These are phyloP conservation scores for Gulo gulo DNA, from an alignment of 2,113 vertebrate species.

Conservation along the genomic window DNA sequence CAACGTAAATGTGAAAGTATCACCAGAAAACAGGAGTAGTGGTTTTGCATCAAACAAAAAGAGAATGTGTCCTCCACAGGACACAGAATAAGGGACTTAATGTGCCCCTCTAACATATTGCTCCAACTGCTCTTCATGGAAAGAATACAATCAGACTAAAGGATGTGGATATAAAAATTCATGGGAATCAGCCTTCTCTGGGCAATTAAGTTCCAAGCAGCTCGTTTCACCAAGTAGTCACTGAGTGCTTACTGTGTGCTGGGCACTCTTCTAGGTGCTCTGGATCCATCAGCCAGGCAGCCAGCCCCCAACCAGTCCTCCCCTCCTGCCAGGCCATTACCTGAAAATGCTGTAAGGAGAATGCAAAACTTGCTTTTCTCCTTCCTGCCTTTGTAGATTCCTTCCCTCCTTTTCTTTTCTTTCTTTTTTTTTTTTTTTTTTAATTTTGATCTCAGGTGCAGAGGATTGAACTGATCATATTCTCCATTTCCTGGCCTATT, in stretches of 20 bases:
- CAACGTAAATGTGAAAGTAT: neutral
- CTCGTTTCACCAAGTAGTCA: neutral
- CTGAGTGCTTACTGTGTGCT: neutral
- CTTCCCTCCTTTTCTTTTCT: neutral
- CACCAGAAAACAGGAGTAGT: neutral
- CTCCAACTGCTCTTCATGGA: neutral
- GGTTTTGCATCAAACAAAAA: neutral
- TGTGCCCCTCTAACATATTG: neutral
- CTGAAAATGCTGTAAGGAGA: neutral
- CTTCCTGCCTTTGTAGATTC: neutral
- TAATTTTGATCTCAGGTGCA: neutral
- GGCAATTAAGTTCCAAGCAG: neutral
- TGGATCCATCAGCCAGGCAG: neutral
- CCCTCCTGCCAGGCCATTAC: neutral
- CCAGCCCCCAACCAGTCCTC: neutral
- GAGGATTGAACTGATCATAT: neutral
- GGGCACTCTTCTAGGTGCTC: neutral
- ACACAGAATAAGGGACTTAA: neutral
- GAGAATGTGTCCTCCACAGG: neutral
- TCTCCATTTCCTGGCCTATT: neutral
- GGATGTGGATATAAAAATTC: neutral
- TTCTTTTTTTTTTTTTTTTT: neutral
- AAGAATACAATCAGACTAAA: neutral
- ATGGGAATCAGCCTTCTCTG: neutral
- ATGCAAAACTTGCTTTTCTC: neutral